Conservation (phyloP, 1,140 invertebrate species). For the Bursaphelenchus mucronatus region DNA sequence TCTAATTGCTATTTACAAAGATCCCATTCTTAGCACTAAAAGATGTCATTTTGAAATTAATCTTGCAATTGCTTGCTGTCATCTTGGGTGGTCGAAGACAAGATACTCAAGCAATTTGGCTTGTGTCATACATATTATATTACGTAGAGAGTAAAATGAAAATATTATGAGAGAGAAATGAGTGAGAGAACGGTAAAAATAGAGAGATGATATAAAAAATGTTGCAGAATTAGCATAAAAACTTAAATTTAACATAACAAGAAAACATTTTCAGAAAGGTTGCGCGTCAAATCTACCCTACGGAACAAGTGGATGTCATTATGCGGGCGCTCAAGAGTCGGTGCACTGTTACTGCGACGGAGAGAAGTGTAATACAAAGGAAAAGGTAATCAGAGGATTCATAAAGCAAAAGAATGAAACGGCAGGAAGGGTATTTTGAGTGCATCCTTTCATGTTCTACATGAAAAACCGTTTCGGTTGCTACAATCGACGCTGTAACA, state of each 20-base stretch:
- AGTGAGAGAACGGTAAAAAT: no score
- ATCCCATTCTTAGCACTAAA: no score
- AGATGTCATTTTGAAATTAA: no score
- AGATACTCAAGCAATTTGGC: no score
- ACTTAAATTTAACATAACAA: slow-evolving; percentile 13
- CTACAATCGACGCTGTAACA: no score
- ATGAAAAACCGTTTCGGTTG: neutral
- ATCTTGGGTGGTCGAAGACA: no score
- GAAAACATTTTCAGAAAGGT: slow-evolving; percentile 53
- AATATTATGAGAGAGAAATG: no score
- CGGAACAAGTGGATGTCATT: slow-evolving; percentile 55
- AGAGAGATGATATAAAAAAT: no score
- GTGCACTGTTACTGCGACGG: slow-evolving; percentile 57
- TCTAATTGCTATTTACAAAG: no score
- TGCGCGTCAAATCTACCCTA: slow-evolving; percentile 50
- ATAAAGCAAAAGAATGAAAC: neutral
- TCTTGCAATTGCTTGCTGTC: no score
- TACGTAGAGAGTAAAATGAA: no score
- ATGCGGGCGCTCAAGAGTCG: slow-evolving; percentile 57
- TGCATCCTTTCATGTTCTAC: slow-evolving; percentile 15
- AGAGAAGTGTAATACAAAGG: slow-evolving; percentile 52
- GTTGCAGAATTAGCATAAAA: neutral
- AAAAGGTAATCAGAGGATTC: slow-evolving; percentile 36
- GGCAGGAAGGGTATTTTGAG: slow-evolving; percentile 17
- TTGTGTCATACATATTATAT: no score